These are phyloP conservation scores for Meteorus colon DNA, from an alignment of 2,888 invertebrate genomes.

Conservation along the genomic window DNA sequence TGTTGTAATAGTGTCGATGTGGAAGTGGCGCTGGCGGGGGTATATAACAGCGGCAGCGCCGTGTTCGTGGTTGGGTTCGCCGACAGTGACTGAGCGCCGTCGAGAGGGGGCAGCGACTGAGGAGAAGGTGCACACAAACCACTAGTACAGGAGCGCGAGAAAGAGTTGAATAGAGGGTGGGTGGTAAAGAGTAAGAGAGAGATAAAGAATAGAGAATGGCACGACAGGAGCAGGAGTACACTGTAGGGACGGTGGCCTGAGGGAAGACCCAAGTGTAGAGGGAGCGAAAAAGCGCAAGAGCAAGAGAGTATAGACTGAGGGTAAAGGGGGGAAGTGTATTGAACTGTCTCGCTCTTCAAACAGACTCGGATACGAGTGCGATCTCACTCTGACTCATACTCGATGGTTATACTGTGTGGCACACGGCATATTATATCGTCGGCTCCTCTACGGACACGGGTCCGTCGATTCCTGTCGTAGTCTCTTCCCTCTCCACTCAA, in stretches of 20 bases:
- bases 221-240: conserved; percentile 17
- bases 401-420: conserved; percentile 40
- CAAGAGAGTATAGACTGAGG: background rate
- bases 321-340: background rate
- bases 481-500: conserved; percentile 7
- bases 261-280: background rate
- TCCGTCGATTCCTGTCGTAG: conserved; percentile 18
- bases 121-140: conserved; percentile 43
- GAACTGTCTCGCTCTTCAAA: conserved; percentile 13
- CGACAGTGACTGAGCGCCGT: conserved; percentile 42
- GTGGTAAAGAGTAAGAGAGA: background rate
- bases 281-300: background rate
- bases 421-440: conserved; percentile 39
- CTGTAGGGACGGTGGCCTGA: background rate
- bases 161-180: conserved; percentile 20
- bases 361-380: conserved; percentile 35
- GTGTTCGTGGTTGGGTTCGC: conserved; percentile 41
- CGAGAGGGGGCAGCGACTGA: conserved; percentile 35
- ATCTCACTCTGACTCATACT: conserved; percentile 30
- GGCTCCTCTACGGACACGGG: conserved; percentile 39
- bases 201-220: conserved; percentile 6
- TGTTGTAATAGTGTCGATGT: conserved; percentile 51
- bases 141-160: background rate
- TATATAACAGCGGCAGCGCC: conserved; percentile 46
- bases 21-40: conserved; percentile 57